Evolutionary conservation across 2,888 invertebrate genomes (phyloP).

Genomic region (Nasonovia ribisnigri): DNA sequence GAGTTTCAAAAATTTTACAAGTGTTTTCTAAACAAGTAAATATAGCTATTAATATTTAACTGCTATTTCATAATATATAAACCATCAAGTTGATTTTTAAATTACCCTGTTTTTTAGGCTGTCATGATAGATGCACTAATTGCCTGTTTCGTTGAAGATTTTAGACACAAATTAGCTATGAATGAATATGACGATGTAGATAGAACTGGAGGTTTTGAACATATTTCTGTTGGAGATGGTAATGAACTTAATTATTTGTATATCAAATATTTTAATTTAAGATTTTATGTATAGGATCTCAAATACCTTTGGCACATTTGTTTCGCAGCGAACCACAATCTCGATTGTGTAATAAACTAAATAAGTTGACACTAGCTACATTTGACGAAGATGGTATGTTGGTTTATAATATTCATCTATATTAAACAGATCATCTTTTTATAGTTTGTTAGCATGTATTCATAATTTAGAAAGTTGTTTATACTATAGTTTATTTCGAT

Average conservation of each 20-base stretch:
- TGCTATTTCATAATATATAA: background rate
- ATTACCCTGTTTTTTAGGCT: constrained; percentile 72
- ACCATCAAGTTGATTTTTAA: background rate
- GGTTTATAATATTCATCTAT: background rate
- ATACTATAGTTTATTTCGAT: background rate
- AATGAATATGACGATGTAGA: constrained; percentile 71
- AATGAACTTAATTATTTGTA: constrained; percentile 39
- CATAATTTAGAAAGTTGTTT: constrained; percentile 10
- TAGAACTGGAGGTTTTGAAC: constrained; percentile 69
- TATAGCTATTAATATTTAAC: constrained; percentile 69
- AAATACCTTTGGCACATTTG: constrained; percentile 71
- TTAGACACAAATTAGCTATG: constrained; percentile 73
- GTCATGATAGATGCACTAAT: constrained; percentile 90
- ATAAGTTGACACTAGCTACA: constrained; percentile 87
- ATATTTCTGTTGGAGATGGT: constrained; percentile 69
- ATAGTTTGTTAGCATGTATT: background rate
- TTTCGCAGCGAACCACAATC: constrained; percentile 71
- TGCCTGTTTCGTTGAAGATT: constrained; percentile 84
- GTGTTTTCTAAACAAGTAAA: constrained; percentile 74
- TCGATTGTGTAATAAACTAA: constrained; percentile 78
- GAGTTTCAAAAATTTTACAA: constrained; percentile 84
- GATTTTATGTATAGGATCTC: constrained; percentile 71
- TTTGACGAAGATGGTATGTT: constrained; percentile 84
- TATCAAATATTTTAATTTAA: constrained; percentile 68
- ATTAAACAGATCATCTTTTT: background rate